Evolutionary conservation across 2,888 invertebrate genomes (phyloP).

Genomic region (Sycophila texana): DNA sequence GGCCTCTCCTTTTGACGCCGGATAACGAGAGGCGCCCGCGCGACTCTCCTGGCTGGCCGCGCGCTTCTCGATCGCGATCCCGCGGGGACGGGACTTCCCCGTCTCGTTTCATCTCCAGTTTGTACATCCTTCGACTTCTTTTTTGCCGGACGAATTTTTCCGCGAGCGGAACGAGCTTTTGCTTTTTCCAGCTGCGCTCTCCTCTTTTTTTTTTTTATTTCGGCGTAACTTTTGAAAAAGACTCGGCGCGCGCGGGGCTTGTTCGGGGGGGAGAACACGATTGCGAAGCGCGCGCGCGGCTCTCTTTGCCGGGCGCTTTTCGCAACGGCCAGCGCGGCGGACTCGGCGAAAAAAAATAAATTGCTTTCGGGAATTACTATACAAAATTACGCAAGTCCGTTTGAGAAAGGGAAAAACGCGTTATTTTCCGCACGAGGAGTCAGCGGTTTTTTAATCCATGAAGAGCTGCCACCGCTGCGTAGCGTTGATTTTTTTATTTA

Average conservation of each 20-base stretch:
- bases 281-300: conserved; percentile 13
- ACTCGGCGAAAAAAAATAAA: neutral
- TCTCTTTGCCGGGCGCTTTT: conserved; percentile 23
- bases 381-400: conserved; percentile 6
- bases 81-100: no score
- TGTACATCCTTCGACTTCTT: no score
- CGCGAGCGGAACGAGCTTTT: no score
- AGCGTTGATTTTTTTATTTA: no score
- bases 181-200: neutral
- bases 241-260: neutral
- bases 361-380: neutral
- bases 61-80: no score
- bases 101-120: no score
- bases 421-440: neutral
- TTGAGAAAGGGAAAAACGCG: neutral
- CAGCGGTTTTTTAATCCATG: conserved; percentile 7
- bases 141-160: no score
- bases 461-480: no score
- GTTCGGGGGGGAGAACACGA: conserved; percentile 11
- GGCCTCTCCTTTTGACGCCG: no score
- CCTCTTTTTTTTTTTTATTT: neutral
- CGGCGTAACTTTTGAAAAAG: conserved; percentile 24
- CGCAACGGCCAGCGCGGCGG: neutral
- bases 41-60: no score
- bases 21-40: no score